Percentiles rank a stretch among this genome's conserved stretches.
These are phyloP conservation scores for Sebastes iracundus DNA, from an alignment of 2,797 vertebrate species.

Conservation along the genomic window DNA sequence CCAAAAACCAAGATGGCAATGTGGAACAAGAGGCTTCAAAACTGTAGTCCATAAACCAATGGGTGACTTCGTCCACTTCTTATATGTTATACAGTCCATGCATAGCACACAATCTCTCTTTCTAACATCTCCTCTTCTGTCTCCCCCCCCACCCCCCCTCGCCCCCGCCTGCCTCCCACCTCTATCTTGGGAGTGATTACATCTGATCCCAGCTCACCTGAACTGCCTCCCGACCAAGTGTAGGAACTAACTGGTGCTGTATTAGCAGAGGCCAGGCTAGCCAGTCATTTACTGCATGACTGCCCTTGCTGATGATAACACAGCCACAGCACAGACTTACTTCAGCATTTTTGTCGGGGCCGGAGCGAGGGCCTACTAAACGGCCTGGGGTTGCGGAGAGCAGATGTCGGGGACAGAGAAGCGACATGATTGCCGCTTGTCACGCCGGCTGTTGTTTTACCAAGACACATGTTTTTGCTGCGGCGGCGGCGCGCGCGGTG, in stretches of 20 bases:
- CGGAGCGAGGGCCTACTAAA: background rate
- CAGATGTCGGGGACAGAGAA: constrained; percentile 18
- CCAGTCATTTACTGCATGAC: constrained; percentile 57
- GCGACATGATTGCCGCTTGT: background rate
- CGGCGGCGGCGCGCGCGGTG: background rate
- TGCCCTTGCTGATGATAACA: constrained; percentile 38
- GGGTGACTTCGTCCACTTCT: background rate
- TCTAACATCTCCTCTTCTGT: background rate
- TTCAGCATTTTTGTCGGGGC: constrained; percentile 1
- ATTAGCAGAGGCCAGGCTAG: constrained; percentile 20
- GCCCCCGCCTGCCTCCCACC: background rate
- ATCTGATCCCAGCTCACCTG: constrained; percentile 18
- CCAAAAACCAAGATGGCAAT: no score
- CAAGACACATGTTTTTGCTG: constrained; percentile 5
- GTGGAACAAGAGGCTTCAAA: no score
- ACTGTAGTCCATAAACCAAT: background rate
- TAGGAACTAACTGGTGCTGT: background rate
- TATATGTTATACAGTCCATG: background rate
- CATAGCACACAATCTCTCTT: background rate
- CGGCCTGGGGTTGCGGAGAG: background rate
- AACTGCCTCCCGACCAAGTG: constrained; percentile 8
- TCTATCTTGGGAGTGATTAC: constrained; percentile 43
- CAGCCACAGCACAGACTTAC: background rate
- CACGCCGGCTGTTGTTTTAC: background rate
- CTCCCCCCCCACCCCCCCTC: background rate